Base-by-base conservation (phyloP, 2,888 invertebrate species). In the Lamproptera curius region DNA sequence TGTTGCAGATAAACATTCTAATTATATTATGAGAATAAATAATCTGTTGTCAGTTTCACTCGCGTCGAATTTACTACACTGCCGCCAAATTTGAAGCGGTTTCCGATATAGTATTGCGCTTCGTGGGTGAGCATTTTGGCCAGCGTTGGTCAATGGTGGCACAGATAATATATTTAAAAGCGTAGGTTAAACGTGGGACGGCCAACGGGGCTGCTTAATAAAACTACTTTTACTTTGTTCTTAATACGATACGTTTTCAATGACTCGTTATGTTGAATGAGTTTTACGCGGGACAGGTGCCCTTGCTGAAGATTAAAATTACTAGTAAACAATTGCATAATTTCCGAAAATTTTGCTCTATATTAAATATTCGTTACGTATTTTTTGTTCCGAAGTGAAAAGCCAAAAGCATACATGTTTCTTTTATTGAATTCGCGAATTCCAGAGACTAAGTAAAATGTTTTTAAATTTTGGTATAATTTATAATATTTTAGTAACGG, bases 101-200 rank as follows among this genome's bases (percentile, higher is more conserved):
- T n/a, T 37, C 10, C 13, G 36, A 37, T 28, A 37, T 28, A 36
- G 13, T 37, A 37, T 44, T 38, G 41, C 20, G 46, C 45, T 10
- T 28, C 33, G 79, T 80, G 72, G 81, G 84, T 68, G 73, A 70
- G 48, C 52, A 58, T 74, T 84, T 81, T 80, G 84, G 81, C 59
- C 69, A 71, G 70, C 53, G 46, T 72, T 83, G 86, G 86, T 78
- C 86, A 84, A 78, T 39, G 34, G 49, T 62, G 57, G n/a, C 57
- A 58, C 59, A 43, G 52, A 53, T 62, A 65, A 60, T 59, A 61
- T 61, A 59, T 63, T 56, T 58, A 54, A 49, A 56, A 51, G 64
- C 60, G 76, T 74, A 69, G 76, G 76, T 55, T 57, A 48, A 68
- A 79, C 68, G 54, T 31, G 51, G 43, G 53, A 53, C 51, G 59